Percentiles rank a stretch among this genome's conserved stretches.
Evolutionary conservation across 2,113 vertebrate species (phyloP).

Genomic region (Cyphotilapia sp.): DNA sequence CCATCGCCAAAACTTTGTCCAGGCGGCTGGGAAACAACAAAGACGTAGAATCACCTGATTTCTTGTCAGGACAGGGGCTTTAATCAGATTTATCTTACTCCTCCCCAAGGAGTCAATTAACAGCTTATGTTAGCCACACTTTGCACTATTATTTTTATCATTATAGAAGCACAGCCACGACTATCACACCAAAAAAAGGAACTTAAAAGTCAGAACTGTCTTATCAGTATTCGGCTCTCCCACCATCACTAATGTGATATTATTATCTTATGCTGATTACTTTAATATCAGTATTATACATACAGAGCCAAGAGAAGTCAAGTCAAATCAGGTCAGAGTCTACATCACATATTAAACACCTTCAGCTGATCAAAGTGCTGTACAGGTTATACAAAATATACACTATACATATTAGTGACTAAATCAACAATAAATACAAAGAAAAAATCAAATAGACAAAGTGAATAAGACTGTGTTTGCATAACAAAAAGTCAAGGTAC

Average conservation of each 20-base stretch:
- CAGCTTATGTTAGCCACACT: not conserved
- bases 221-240: not conserved
- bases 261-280: not conserved
- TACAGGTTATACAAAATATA: not conserved
- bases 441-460: not conserved
- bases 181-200: not conserved
- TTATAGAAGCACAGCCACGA: not conserved
- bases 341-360: not conserved
- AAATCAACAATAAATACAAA: not conserved
- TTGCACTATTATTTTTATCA: not conserved
- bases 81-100: not conserved
- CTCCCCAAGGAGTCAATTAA: not conserved
- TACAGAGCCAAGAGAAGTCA: not conserved
- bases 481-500: not conserved
- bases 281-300: not conserved
- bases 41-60: not conserved
- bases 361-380: not conserved
- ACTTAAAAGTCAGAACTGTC: not conserved
- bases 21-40: constrained; percentile 75
- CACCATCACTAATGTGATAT: not conserved
- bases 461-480: not conserved
- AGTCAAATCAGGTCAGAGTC: not conserved
- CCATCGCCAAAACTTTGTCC: constrained; percentile 84
- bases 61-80: not conserved
- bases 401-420: not conserved